phyloP scores from a whole-genome alignment of 2,113 vertebrate genomes.

The Hydropotes inermis region DNA sequence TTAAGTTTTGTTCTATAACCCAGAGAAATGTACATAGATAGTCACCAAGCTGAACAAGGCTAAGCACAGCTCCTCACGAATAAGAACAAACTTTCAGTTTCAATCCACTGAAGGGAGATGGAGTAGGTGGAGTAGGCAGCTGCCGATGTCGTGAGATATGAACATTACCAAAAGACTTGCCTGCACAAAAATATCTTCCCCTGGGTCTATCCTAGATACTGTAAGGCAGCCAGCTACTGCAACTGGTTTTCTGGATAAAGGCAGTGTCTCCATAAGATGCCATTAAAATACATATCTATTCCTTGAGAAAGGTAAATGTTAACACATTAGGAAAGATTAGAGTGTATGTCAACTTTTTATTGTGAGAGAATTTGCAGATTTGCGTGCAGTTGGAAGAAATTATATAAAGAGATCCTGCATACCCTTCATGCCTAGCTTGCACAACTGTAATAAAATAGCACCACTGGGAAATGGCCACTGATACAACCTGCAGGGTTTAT shows the following conservation, averaged over 20 bases:
- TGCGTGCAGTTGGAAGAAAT: not conserved
- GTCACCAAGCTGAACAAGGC: not conserved
- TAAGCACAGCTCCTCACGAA: conserved; percentile 39
- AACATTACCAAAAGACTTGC: conserved; percentile 33
- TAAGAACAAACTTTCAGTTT: conserved; percentile 55
- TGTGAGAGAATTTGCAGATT: not conserved
- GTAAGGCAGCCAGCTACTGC: conserved; percentile 4
- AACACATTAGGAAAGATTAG: not conserved
- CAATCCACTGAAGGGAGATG: conserved; percentile 4
- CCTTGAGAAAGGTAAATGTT: conserved; percentile 5
- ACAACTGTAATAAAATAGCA: not conserved
- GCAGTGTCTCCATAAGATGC: not conserved
- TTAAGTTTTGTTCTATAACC: not conserved
- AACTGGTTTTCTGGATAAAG: conserved; percentile 23
- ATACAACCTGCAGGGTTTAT: not conserved
- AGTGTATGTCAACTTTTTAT: not conserved
- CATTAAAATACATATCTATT: conserved; percentile 6
- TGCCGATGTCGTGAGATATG: conserved; percentile 45
- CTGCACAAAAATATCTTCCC: conserved; percentile 58
- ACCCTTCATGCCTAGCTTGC: not conserved
- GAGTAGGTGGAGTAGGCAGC: conserved; percentile 56
- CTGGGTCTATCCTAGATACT: conserved; percentile 31
- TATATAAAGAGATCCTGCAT: not conserved
- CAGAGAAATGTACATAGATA: conserved; percentile 21
- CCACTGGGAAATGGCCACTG: not conserved